phyloP scores from a whole-genome alignment of 2,797 vertebrate genomes.

The Rhodeus uyekii region DNA sequence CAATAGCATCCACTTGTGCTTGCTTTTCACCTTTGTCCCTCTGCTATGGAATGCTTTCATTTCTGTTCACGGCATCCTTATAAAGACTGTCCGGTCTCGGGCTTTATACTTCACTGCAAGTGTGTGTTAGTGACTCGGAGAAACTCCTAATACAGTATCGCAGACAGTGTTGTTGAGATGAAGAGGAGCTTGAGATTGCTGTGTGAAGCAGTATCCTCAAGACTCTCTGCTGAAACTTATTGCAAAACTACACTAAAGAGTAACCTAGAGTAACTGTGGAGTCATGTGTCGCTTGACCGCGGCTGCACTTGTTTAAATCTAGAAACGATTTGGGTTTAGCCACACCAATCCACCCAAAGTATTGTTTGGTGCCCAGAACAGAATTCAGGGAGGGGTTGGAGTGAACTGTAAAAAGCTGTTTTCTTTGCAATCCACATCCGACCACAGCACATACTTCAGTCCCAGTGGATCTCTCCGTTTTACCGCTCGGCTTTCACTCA shows the following conservation, averaged over 20 bases:
- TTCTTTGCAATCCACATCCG: slow-evolving; percentile 67
- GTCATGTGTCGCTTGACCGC: neutral
- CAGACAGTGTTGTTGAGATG: slow-evolving; percentile 16
- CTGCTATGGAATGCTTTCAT: neutral
- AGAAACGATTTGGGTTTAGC: slow-evolving; percentile 46
- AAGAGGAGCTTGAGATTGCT: slow-evolving; percentile 39
- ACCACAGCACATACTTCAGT: slow-evolving; percentile 61
- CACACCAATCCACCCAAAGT: slow-evolving; percentile 61
- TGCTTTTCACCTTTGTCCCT: neutral
- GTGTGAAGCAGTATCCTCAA: slow-evolving; percentile 18
- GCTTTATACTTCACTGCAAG: slow-evolving; percentile 41
- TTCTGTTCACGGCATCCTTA: slow-evolving; percentile 55
- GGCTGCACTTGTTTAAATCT: slow-evolving; percentile 42
- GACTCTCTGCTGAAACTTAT: neutral
- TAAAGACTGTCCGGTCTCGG: slow-evolving; percentile 59
- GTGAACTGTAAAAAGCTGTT: slow-evolving; percentile 65
- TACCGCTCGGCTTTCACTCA: slow-evolving; percentile 58
- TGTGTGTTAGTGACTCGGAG: slow-evolving; percentile 40
- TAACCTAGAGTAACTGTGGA: neutral
- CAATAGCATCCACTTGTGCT: neutral
- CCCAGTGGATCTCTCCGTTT: slow-evolving; percentile 49
- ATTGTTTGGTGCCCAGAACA: slow-evolving; percentile 56
- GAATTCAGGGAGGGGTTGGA: slow-evolving; percentile 55
- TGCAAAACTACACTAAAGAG: slow-evolving; percentile 1
- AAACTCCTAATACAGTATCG: slow-evolving; percentile 50